Conservation (phyloP, 2,888 invertebrate species). For the Drosophila basisetae region DNA sequence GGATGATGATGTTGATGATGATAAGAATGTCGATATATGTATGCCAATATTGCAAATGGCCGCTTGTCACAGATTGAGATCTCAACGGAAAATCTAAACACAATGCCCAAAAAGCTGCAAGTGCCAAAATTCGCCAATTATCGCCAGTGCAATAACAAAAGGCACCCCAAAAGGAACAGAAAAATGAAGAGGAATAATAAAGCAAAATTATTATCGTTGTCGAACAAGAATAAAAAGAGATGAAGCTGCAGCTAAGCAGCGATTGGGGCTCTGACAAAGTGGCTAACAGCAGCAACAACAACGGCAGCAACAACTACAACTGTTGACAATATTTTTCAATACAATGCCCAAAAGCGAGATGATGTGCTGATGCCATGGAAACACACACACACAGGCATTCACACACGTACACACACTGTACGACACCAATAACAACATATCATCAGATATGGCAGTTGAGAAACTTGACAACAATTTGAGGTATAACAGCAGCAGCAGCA, state of each 20-base stretch:
- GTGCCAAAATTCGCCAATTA: constrained; percentile 76
- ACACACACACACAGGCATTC: constrained; percentile 11
- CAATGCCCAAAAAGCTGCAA: constrained; percentile 50
- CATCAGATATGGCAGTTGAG: constrained; percentile 46
- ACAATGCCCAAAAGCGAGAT: constrained; percentile 53
- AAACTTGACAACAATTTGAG: constrained; percentile 61
- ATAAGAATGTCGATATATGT: constrained; percentile 40
- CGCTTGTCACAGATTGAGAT: constrained; percentile 69
- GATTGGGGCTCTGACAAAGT: constrained; percentile 34
- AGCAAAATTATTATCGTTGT: constrained; percentile 73
- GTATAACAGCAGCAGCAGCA: constrained; percentile 21
- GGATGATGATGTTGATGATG: constrained; percentile 17
- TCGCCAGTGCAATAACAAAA: constrained; percentile 66
- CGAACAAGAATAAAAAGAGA: constrained; percentile 52
- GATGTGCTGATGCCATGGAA: constrained; percentile 65
- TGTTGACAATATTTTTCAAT: constrained; percentile 77
- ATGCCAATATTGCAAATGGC: constrained; percentile 38
- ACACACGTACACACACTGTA: not conserved
- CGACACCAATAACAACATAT: constrained; percentile 24
- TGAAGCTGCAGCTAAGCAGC: constrained; percentile 23
- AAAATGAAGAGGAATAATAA: constrained; percentile 60
- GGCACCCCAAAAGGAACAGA: not conserved
- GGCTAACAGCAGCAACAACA: constrained; percentile 14
- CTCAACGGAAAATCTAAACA: constrained; percentile 19
- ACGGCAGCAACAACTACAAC: constrained; percentile 34